phyloP scores from a whole-genome alignment of 2,888 invertebrate species.

The Metallyticus violacea region DNA sequence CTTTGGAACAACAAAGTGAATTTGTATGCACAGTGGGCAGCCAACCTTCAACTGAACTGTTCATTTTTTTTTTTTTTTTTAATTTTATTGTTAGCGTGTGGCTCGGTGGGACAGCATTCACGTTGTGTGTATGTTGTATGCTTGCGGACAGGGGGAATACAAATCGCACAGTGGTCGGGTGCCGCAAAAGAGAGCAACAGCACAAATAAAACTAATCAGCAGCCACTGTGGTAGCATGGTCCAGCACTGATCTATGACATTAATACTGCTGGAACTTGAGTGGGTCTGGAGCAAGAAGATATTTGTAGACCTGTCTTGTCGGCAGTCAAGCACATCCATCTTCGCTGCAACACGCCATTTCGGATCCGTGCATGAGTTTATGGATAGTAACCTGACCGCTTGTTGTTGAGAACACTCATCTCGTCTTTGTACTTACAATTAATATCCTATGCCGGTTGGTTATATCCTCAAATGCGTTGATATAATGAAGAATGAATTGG shows the following conservation, averaged over 20 bases:
- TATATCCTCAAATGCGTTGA: too few species aligned
- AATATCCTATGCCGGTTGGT: too few species aligned
- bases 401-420: too few species aligned
- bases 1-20: background rate
- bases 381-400: background rate
- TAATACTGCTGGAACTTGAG: background rate
- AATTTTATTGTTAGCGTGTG: background rate
- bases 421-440: too few species aligned
- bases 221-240: background rate
- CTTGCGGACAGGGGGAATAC: background rate
- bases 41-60: background rate
- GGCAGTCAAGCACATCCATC: background rate
- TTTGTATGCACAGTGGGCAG: background rate
- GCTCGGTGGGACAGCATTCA: background rate
- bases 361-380: background rate
- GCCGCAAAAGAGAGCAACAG: background rate
- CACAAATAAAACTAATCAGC: slow-evolving; percentile 3
- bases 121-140: too few species aligned
- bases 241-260: background rate
- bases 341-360: background rate
- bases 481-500: too few species aligned
- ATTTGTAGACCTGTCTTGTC: slow-evolving; percentile 9
- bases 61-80: too few species aligned
- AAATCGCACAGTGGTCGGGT: background rate
- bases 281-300: background rate